Conservation (phyloP, 2,113 vertebrate genomes). For the Charina bottae region DNA sequence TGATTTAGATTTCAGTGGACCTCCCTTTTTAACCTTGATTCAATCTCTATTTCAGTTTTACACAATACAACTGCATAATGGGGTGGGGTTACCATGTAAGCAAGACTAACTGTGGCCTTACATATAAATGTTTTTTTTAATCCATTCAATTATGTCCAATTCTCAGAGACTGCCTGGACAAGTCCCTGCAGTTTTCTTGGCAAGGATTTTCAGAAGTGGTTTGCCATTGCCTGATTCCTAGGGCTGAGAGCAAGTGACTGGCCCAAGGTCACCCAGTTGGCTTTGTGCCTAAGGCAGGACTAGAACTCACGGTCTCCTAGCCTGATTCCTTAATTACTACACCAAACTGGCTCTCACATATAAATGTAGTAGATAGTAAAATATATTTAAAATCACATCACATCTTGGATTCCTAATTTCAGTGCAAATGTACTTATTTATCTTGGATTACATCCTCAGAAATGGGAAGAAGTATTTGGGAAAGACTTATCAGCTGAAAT, state of each 20-base stretch:
- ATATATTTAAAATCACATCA: background rate
- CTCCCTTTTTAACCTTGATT: conserved; percentile 3
- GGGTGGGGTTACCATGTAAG: background rate
- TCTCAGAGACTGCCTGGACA: no score
- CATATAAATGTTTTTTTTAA: background rate
- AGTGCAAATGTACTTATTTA: background rate
- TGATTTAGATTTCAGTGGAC: background rate
- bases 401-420: background rate
- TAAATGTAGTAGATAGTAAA: background rate
- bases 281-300: no score
- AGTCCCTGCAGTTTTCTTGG: no score
- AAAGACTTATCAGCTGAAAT: accelerated
- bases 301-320: no score
- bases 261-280: no score
- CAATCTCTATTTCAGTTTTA: conserved; percentile 2
- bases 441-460: background rate
- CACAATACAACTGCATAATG: background rate
- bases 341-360: background rate
- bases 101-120: background rate
- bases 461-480: background rate
- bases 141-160: no score
- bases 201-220: no score
- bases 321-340: no score
- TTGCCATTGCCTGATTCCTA: no score
- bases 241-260: no score